Evolutionary conservation across 53 echinoderm and acorn worm genomes (phyloP).

Genomic region (Henricia sp.): DNA sequence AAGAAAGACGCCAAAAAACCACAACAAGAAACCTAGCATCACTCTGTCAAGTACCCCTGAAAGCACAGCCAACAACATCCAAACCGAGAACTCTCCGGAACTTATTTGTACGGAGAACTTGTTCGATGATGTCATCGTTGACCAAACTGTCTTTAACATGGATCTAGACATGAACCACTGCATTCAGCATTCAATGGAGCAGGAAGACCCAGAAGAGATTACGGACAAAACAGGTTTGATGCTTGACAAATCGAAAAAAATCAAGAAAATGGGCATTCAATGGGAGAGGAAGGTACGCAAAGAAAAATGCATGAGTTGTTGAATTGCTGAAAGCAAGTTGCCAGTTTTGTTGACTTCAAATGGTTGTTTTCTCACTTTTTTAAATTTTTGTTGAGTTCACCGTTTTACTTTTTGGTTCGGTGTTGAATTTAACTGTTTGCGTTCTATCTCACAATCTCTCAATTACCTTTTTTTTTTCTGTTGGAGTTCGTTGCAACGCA

Average conservation of each 20-base stretch:
- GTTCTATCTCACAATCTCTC: no score
- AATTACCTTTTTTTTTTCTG: no score
- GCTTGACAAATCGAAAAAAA: slow-evolving; percentile 48
- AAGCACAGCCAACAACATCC: neutral
- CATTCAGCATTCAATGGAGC: neutral
- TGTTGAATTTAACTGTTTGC: neutral
- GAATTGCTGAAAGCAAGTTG: neutral
- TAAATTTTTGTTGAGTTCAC: neutral
- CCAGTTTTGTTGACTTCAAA: neutral
- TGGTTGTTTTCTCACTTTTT: neutral
- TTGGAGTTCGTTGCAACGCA: no score
- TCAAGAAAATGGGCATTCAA: slow-evolving; percentile 48
- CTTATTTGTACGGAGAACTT: neutral
- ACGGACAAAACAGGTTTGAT: slow-evolving; percentile 48
- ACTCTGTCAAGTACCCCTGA: neutral
- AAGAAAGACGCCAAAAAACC: neutral
- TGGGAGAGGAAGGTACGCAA: slow-evolving; percentile 31
- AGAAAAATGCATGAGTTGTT: slow-evolving; percentile 10
- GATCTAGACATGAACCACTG: neutral
- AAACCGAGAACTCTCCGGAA: neutral
- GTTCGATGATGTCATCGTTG: slow-evolving; percentile 12
- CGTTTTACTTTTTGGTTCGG: neutral
- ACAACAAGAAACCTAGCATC: neutral
- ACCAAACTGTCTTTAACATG: neutral
- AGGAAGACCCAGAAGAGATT: neutral